phyloP scores from a whole-genome alignment of 2,888 invertebrate genomes.

The Conomelus anceps region DNA sequence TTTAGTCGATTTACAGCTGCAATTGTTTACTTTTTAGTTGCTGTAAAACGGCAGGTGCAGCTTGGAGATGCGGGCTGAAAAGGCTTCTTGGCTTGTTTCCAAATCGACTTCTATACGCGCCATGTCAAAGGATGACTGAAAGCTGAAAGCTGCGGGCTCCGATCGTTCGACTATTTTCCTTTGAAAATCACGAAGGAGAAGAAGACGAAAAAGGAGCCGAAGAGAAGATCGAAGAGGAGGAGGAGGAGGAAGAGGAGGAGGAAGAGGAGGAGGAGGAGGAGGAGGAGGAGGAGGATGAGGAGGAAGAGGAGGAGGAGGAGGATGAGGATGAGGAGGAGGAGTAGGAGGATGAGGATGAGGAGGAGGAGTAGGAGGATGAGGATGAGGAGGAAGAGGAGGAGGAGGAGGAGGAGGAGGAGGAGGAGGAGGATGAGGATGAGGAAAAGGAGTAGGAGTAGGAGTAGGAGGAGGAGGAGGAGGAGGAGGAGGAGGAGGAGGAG shows the following conservation, averaged over 20 bases:
- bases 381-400: no score
- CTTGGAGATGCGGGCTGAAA: neutral
- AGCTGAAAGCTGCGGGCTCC: neutral
- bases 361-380: no score
- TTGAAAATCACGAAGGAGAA: neutral
- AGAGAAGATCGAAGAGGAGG: neutral
- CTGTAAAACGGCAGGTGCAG: neutral
- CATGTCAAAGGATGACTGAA: neutral
- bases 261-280: no score
- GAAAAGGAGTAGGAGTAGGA: no score
- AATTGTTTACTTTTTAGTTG: neutral
- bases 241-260: no score
- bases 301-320: no score
- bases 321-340: no score
- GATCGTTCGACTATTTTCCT: neutral
- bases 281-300: no score
- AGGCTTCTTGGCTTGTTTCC: neutral
- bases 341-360: no score
- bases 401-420: neutral
- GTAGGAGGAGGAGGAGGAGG: no score
- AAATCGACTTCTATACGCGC: neutral
- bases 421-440: neutral
- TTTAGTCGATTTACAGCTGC: neutral
- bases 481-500: neutral
- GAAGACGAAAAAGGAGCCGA: neutral